A percentile compares a stretch with the other conserved stretches of the same genome.
Conservation (phyloP, 2,113 vertebrate genomes). For the Vombatus ursinus region DNA sequence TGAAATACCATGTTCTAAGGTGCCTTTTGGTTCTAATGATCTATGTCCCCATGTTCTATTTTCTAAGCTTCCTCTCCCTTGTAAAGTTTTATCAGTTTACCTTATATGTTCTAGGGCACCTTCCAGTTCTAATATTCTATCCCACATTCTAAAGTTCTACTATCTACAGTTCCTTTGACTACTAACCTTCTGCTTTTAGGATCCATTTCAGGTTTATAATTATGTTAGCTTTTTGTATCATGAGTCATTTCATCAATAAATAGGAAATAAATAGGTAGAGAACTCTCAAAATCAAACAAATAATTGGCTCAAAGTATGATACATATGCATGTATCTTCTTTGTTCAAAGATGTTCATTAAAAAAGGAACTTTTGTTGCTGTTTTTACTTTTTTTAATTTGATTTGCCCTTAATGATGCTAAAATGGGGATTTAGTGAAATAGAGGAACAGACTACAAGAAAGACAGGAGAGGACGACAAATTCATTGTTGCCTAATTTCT, state of each 20-base stretch:
- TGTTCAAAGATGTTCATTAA: not conserved
- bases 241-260: not conserved
- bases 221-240: not conserved
- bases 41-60: not conserved
- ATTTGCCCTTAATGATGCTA: constrained; percentile 40
- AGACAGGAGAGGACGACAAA: not conserved
- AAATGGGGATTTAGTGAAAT: constrained; percentile 27
- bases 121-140: not conserved
- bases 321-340: not conserved
- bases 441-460: not conserved
- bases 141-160: not conserved
- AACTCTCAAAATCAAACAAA: not conserved
- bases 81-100: not conserved
- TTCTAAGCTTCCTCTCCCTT: not conserved
- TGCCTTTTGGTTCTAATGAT: not conserved
- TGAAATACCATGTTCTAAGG: not conserved
- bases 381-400: constrained; percentile 8
- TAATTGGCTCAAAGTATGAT: not conserved
- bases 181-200: not conserved
- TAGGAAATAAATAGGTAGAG: not conserved
- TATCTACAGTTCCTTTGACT: not conserved
- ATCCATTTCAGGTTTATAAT: not conserved
- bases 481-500: constrained; percentile 40
- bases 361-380: not conserved
- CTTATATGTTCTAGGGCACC: not conserved